Conservation (phyloP, 1,140 invertebrate species). For the Mesaphorura yosii region DNA sequence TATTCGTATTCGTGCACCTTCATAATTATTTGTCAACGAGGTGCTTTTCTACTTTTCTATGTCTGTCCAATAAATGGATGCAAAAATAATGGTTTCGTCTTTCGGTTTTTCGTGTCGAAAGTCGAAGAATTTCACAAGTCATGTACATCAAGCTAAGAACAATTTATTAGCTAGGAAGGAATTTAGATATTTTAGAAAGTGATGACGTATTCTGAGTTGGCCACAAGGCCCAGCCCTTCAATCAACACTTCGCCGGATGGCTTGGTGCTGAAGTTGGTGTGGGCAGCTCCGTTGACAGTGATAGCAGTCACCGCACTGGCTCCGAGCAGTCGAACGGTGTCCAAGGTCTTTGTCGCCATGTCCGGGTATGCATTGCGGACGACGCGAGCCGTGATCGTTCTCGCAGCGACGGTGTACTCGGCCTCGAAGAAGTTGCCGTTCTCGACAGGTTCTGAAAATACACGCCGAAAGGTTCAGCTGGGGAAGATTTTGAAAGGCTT, state of each 20-base stretch:
- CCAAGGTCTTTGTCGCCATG: background rate
- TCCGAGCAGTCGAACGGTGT: constrained; percentile 9
- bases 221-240: background rate
- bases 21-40: too few relatives aligned
- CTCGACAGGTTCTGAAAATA: constrained; percentile 2
- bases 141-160: too few relatives aligned
- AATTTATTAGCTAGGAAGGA: background rate
- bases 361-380: constrained; percentile 7
- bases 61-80: too few relatives aligned
- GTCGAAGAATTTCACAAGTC: too few relatives aligned
- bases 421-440: constrained; percentile 7
- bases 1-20: too few relatives aligned
- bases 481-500: background rate
- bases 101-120: too few relatives aligned
- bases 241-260: constrained; percentile 8
- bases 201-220: constrained; percentile 8
- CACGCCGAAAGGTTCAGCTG: constrained; percentile 1
- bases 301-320: background rate
- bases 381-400: background rate
- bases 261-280: background rate
- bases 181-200: constrained; percentile 2
- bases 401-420: background rate
- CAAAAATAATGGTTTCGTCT: background rate
- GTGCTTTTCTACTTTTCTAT: too few relatives aligned
- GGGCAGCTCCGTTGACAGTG: constrained; percentile 11